These are phyloP conservation scores for Arctopsyche grandis DNA, from an alignment of 1,140 invertebrate genomes.

Conservation along the genomic window DNA sequence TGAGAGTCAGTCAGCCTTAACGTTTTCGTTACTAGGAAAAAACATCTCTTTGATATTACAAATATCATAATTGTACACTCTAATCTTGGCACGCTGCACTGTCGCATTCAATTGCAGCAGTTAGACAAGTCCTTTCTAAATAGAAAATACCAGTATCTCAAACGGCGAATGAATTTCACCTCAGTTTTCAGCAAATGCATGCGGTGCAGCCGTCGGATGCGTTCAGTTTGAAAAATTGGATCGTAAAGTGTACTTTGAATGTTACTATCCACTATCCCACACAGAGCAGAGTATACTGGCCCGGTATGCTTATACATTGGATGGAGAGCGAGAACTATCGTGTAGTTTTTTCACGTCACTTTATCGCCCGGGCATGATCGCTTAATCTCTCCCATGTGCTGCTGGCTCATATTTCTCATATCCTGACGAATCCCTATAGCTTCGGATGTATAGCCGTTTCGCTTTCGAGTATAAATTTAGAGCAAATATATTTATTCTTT, in stretches of 20 bases:
- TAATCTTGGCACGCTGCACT: no score
- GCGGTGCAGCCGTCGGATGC: conserved; percentile 27
- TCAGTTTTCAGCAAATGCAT: not conserved
- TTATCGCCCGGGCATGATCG: conserved; percentile 25
- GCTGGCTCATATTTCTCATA: conserved; percentile 27
- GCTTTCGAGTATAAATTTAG: conserved; percentile 18
- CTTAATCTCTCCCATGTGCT: conserved; percentile 37
- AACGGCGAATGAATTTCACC: no score
- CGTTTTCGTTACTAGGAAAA: no score
- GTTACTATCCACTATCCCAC: not conserved
- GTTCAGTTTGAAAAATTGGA: conserved; percentile 39
- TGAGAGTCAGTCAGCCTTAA: no score
- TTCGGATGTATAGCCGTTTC: not conserved
- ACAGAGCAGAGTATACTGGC: not conserved
- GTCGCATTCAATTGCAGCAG: no score
- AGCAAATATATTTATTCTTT: conserved; percentile 27
- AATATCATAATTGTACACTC: no score
- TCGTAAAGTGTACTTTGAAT: conserved; percentile 35
- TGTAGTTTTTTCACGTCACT: conserved; percentile 24
- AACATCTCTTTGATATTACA: no score
- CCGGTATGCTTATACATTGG: not conserved
- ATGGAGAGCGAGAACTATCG: not conserved
- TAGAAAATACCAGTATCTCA: no score
- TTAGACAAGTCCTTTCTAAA: no score
- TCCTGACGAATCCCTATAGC: conserved; percentile 8